Conservation (phyloP, 2,888 invertebrate genomes). For the Xanthorhoe spadicearia region DNA sequence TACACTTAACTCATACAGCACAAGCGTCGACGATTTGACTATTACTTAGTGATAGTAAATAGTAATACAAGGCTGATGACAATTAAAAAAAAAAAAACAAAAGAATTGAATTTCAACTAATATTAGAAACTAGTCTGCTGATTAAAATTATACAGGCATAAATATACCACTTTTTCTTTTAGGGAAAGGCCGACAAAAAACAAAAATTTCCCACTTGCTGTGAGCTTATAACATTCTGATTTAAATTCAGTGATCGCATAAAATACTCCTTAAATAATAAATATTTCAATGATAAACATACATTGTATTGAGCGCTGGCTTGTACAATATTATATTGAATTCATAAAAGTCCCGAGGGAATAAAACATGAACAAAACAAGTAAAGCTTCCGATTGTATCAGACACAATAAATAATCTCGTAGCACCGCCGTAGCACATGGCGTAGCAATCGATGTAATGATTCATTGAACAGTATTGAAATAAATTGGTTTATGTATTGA, state of each 20-base stretch:
- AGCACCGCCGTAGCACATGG: slow-evolving; percentile 40
- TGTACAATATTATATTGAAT: background rate
- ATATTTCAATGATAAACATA: background rate
- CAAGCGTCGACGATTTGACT: background rate
- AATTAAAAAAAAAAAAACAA: too few relatives aligned
- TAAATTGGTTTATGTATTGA: slow-evolving; percentile 2
- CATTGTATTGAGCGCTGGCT: background rate
- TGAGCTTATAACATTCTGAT: too few relatives aligned
- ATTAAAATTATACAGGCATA: too few relatives aligned
- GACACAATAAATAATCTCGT: slow-evolving; percentile 46
- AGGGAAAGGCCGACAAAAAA: too few relatives aligned
- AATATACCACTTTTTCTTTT: too few relatives aligned
- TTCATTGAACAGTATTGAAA: slow-evolving; percentile 9
- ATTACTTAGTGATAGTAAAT: background rate
- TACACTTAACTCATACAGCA: slow-evolving; percentile 14
- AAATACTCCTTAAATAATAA: background rate
- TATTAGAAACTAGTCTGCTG: too few relatives aligned
- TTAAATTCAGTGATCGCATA: background rate
- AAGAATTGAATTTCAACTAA: too few relatives aligned
- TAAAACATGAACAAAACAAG: background rate
- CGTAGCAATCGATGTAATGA: slow-evolving; percentile 39
- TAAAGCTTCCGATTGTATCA: background rate
- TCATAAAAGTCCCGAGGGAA: background rate
- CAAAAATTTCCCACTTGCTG: too few relatives aligned
- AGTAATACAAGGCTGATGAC: background rate